phyloP scores from a whole-genome alignment of 2,888 invertebrate species.

The Sialis fuliginosa region DNA sequence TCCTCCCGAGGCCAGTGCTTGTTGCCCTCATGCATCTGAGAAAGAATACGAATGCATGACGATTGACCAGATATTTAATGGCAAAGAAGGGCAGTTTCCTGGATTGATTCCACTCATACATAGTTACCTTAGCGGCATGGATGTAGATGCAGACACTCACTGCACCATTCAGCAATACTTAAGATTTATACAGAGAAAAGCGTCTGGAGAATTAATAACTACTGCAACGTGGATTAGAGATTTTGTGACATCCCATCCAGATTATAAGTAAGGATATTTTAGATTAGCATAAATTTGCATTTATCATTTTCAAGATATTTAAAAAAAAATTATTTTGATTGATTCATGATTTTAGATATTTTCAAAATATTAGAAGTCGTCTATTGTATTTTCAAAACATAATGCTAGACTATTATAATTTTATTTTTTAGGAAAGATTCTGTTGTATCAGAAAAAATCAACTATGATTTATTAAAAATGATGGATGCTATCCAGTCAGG shows the following conservation, averaged over 20 bases:
- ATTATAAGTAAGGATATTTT: conserved; percentile 57
- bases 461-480: conserved; percentile 74
- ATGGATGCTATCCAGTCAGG: conserved; percentile 59
- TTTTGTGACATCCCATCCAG: conserved; percentile 73
- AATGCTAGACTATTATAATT: conserved; percentile 9
- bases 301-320: too few relatives aligned
- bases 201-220: conserved; percentile 78
- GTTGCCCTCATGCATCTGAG: conserved; percentile 17
- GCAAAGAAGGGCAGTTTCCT: conserved; percentile 83
- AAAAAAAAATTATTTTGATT: too few relatives aligned
- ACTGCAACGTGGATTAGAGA: conserved; percentile 90
- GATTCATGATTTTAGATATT: too few relatives aligned
- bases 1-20: conserved; percentile 26
- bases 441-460: conserved; percentile 68
- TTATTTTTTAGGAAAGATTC: conserved; percentile 59
- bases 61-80: conserved; percentile 94
- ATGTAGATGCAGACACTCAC: conserved; percentile 95
- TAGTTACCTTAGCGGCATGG: conserved; percentile 85
- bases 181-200: conserved; percentile 73
- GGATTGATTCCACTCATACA: conserved; percentile 89
- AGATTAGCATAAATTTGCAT: background rate
- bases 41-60: conserved; percentile 63
- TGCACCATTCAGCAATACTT: conserved; percentile 95
- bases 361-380: too few relatives aligned
- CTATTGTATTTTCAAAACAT: background rate